Evolutionary conservation across 2,888 invertebrate species (phyloP), one percentile per base, ranked within the genome.

Genomic region (Embidobia sp.): DNA sequence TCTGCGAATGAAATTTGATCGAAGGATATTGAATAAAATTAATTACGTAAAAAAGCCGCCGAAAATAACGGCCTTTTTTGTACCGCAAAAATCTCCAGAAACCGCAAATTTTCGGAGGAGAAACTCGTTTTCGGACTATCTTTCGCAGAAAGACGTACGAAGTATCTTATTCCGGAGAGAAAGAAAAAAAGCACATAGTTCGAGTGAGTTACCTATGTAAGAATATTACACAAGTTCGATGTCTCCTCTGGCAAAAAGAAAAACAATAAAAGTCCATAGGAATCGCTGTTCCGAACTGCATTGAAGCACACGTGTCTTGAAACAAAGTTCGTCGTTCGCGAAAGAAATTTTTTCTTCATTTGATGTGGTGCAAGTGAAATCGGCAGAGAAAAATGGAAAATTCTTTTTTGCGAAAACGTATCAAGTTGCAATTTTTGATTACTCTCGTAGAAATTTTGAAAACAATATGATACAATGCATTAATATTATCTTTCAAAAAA

Each of bases 81-180:
- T 15, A 51, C 16, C 15, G 16, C 40, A 37, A 46, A 59, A 46
- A 35, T 46, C 7, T 59, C 13, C 11, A 31, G 40, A 37, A 48
- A 63, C 35, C 49, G 19, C 37, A 63, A 63, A 59, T 59, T 59
- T 59, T 44, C 33, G 44, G 16, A 42, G 15, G 35, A 10, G 10
- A 63, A 64, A 64, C 64, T 22, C 64, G 51, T 64, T 64, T 27
- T n/a, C 26, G 15, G 22, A 44, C 15, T 33, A 22, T 59, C 22
- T 51, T 64, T 64, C 42, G 48, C 4, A 40, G 48, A 63, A 63
- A 40, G 27, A 48, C 11, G 15, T 16, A 48, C 16, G 6, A 35
- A 46, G 16, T 35, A 35, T 35, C 46, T 35, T 46, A 61, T 48
- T 61, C 11, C 22, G 6, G 15, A 35, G 33, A 19, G n/a, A 37